Conservation (phyloP, 2,797 vertebrate genomes). For the Anniella stebbinsi region DNA sequence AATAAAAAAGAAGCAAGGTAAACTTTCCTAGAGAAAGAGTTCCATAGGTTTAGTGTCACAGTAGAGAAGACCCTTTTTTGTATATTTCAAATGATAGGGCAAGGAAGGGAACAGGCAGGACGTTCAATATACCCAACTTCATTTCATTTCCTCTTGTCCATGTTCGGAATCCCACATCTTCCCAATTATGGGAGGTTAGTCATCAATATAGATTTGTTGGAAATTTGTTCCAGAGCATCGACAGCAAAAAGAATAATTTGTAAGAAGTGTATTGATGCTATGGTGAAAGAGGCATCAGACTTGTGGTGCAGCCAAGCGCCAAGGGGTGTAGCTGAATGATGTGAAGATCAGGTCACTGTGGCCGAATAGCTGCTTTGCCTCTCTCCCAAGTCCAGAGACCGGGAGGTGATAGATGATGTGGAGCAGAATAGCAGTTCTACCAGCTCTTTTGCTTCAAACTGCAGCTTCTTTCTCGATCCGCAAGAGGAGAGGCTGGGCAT, state of each 20-base stretch:
- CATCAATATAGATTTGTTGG: neutral
- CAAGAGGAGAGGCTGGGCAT: neutral
- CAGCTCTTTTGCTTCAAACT: neutral
- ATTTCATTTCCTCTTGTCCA: neutral
- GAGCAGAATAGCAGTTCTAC: neutral
- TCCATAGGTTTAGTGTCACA: neutral
- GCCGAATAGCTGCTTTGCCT: neutral
- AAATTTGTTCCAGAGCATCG: neutral
- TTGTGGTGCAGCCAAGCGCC: neutral
- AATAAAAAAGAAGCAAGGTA: neutral
- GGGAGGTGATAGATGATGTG: neutral
- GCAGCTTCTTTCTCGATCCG: neutral
- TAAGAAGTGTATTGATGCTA: neutral
- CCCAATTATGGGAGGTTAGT: neutral
- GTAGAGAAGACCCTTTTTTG: neutral
- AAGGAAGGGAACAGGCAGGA: neutral
- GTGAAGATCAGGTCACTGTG: neutral
- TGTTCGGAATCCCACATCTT: too few species aligned
- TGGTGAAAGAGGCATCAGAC: neutral
- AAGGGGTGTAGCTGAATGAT: neutral
- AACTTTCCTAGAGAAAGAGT: neutral
- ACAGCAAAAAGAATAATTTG: neutral
- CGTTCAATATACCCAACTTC: neutral
- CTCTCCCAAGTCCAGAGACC: neutral
- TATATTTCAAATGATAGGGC: neutral